Base-by-base conservation (phyloP, 2,797 vertebrate species). In the Tympanoctomys barrerae region DNA sequence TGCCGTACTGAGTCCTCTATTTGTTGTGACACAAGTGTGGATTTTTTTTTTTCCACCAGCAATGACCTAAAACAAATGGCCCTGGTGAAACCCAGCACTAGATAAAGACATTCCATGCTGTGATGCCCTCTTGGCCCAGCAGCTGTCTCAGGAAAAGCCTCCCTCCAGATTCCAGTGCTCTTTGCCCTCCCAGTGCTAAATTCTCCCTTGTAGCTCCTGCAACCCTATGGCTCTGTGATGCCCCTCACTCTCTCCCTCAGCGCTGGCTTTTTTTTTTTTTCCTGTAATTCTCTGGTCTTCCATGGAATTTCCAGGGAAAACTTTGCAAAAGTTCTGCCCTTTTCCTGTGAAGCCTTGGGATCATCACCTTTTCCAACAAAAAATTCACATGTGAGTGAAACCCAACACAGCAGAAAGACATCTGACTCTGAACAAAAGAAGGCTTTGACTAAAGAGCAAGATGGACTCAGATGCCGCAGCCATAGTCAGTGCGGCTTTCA, bases 91-190 rank as follows among this genome's bases (percentile, higher is more conserved):
- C 57, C 42, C 54, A 11, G 42, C 36, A 39, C 6, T n/a, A 68
- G 61, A 95, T 92, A 87, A 66, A 73, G 66, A 71, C 83, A 97
- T 94, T 96, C 68, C 54, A 31, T 26, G 24, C 79, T 75, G 36
- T 93, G 80, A 33, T 87, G 94, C 86, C 59, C 81, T 84, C 95
- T 64, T 88, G 84, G 91, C 71, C 71, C 59, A 39, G 93, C 94
- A 97, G 97, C 96, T 97, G 96, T 95, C 92, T 90, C n/a, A 0
- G 75, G 11, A 14, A 81, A 81, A 94, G 94, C 62, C 77, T 49
- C 68, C 61, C 52, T 64, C n/a, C 16, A 4, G 75, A 75, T 66
- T 79, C 46, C 66, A 39, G 52, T 1, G 31, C 61, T 36, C 90
- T 22, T 73, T 85, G 52, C 85, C 61, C 70, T 62, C 31, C 78